phyloP scores from a whole-genome alignment of 1,140 invertebrate species.

The Branchinecta lynchi region DNA sequence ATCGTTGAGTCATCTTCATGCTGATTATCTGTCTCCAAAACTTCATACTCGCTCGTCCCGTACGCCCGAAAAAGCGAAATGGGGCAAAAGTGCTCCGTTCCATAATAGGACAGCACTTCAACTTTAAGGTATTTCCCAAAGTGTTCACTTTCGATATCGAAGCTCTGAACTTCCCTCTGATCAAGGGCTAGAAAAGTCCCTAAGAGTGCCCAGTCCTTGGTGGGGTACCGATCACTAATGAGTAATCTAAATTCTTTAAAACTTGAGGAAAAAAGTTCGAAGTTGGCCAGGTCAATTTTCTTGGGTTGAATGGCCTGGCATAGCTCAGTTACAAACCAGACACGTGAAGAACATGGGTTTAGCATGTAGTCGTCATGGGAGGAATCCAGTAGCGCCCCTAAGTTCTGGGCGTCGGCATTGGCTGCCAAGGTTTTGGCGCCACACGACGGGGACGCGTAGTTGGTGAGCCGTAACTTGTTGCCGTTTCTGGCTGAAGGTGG shows the following conservation, averaged over 20 bases:
- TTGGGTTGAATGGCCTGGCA: slow-evolving; percentile 92
- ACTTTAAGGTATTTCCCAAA: slow-evolving; percentile 85
- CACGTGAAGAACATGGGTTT: slow-evolving; percentile 64
- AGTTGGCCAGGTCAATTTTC: slow-evolving; percentile 89
- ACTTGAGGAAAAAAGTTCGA: slow-evolving; percentile 93
- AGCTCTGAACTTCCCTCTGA: slow-evolving; percentile 70
- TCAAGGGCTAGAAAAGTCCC: slow-evolving; percentile 76
- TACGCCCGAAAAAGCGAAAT: slow-evolving; percentile 79
- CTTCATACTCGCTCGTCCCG: slow-evolving; percentile 79
- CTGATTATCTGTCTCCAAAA: slow-evolving; percentile 32
- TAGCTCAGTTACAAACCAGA: slow-evolving; percentile 93
- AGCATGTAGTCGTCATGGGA: slow-evolving; percentile 94
- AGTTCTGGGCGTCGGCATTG: slow-evolving; percentile 77
- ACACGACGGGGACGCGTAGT: slow-evolving; percentile 89
- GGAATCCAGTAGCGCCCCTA: slow-evolving; percentile 64
- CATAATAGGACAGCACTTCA: slow-evolving; percentile 82
- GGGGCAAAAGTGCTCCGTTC: slow-evolving; percentile 92
- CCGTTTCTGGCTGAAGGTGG: too few species aligned
- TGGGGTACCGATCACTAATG: slow-evolving; percentile 77
- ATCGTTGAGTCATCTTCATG: slow-evolving; percentile 16
- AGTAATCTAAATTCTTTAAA: slow-evolving; percentile 76
- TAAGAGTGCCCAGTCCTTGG: slow-evolving; percentile 74
- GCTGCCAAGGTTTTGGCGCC: slow-evolving; percentile 86
- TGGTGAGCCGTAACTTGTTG: slow-evolving; percentile 40
- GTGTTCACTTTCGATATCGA: slow-evolving; percentile 53